Evolutionary conservation across 64 coral and sea anemone genomes (phyloP), one percentile per base, ranked within the genome.

Genomic region (Stylophora pistillata): DNA sequence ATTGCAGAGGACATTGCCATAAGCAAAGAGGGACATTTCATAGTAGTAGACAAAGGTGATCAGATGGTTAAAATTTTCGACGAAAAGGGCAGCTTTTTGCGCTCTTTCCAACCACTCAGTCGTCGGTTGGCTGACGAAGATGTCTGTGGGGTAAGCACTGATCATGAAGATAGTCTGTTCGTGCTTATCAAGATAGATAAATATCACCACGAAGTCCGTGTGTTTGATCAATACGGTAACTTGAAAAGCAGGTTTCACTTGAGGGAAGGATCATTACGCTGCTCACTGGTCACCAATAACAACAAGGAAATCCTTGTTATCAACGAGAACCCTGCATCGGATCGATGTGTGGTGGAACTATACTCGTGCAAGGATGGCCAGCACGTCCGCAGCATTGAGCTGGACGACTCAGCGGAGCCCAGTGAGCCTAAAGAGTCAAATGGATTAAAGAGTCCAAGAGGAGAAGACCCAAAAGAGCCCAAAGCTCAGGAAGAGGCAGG

Each of bases 151-250:
- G 66, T 93, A 87, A 74, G 74, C 41, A 52, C 85, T 82, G 86
- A 93, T 76, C 54, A 61, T 4, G 75, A 93, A 34, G 85, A 81
- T 53, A 93, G 74, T 57, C 32, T 93, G 25, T 82, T 74, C 12
- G 77, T 93, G 65, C 91, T 93, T 12, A 86, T 78, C 32, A 88
- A 56, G 79, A 55, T 88, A 70, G 71, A 93, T 30, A 78, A 58
- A 58, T 78, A 86, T 37, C 73, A 30, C 16, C 53, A 82, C 33
- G 85, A 85, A 34, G 85, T 92, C 15, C 72, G 88, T 28, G 84
- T 88, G 5, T 92, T 87, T 12, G 60, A 93, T 10, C 33, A 72
- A 74, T 55, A 78, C n/a, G 63, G 34, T 18, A 78, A 86, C 54
- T 27, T 78, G 0, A 26, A 58, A 0, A 55, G 78, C 7, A 91